Percentiles rank a stretch among this genome's conserved stretches.
Evolutionary conservation across 2,888 invertebrate species (phyloP).

Genomic region (Gortyna flavago): DNA sequence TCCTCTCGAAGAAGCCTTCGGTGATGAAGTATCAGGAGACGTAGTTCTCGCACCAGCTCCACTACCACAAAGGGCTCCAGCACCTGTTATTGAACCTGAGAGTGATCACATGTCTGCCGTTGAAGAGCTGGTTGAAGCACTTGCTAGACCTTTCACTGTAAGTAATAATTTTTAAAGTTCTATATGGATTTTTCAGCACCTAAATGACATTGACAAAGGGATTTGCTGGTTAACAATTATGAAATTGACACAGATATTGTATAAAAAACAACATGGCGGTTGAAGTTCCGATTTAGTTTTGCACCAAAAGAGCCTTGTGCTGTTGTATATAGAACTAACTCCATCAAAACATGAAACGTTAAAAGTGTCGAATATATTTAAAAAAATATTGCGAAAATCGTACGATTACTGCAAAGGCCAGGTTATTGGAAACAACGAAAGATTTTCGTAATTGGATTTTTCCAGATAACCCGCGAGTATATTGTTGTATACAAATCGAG

Average conservation of each 20-base stretch:
- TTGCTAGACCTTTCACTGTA: constrained; percentile 87
- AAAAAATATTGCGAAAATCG: neutral
- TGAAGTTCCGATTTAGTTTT: neutral
- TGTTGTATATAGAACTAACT: neutral
- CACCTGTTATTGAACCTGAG: constrained; percentile 81
- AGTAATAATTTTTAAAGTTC: neutral
- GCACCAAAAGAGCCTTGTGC: neutral
- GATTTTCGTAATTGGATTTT: neutral
- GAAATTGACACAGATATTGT: neutral
- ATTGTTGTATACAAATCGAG: neutral
- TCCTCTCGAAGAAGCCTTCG: constrained; percentile 84
- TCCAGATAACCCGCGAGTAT: neutral
- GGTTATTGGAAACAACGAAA: neutral
- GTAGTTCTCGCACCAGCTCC: constrained; percentile 83
- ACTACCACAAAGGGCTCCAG: constrained; percentile 78
- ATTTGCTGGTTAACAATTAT: neutral
- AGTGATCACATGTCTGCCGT: constrained; percentile 82
- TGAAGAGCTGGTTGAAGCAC: constrained; percentile 86
- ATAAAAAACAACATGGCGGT: neutral
- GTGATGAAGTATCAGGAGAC: constrained; percentile 75
- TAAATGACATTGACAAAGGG: neutral
- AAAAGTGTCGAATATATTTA: neutral
- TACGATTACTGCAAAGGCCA: neutral
- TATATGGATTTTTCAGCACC: neutral
- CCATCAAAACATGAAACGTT: neutral